A percentile compares a stretch with the other conserved stretches of the same genome.
Evolutionary conservation across 2,888 invertebrate species (phyloP).

Genomic region (Rambutsinella grinnellia): DNA sequence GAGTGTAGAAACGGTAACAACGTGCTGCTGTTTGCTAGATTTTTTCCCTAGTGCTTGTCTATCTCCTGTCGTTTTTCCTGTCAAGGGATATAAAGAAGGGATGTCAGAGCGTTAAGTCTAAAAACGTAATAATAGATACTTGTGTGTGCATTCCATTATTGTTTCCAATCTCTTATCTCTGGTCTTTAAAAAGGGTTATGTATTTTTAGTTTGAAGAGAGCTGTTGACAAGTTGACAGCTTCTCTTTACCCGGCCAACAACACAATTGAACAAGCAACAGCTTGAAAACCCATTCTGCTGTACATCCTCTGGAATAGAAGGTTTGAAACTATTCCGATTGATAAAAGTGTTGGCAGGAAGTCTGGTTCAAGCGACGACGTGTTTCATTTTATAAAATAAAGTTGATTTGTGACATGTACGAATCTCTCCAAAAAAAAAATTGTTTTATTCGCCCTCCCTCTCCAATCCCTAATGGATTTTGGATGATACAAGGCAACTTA

Average conservation of each 20-base stretch:
- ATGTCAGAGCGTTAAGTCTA: neutral
- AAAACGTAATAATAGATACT: neutral
- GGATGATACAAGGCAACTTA: neutral
- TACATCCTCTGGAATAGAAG: neutral
- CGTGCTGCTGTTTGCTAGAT: neutral
- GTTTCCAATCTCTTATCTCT: neutral
- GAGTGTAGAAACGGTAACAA: neutral
- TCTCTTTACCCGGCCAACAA: neutral
- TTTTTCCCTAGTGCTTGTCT: conserved; percentile 6
- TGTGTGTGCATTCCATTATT: neutral
- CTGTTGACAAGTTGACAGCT: conserved; percentile 49
- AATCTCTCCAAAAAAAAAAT: neutral
- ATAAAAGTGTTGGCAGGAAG: neutral
- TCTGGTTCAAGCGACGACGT: neutral
- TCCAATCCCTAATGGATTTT: neutral
- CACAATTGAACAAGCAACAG: conserved; percentile 25
- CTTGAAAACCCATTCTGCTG: conserved; percentile 4
- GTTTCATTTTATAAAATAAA: neutral
- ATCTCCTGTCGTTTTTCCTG: conserved; percentile 13
- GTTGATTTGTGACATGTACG: no score
- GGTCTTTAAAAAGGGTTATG: neutral
- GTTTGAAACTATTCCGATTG: neutral
- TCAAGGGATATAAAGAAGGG: conserved; percentile 19
- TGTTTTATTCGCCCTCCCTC: neutral
- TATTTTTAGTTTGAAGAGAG: conserved; percentile 32